phyloP scores from a whole-genome alignment of 2,888 invertebrate species.

The Spilosoma lubricipeda region DNA sequence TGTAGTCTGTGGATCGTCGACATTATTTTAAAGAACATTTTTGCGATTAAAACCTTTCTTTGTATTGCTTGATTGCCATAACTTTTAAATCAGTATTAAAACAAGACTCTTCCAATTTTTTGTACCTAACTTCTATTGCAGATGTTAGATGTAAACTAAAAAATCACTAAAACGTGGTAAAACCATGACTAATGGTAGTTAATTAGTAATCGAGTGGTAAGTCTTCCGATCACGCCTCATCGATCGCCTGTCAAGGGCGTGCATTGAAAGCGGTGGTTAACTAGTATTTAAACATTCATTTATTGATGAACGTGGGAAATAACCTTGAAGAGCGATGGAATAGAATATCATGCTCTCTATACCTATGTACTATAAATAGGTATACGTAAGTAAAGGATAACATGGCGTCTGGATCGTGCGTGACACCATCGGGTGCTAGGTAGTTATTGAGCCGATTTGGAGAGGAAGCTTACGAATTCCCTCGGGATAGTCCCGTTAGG shows the following conservation, averaged over 20 bases:
- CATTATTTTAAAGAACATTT: not conserved
- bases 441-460: not conserved
- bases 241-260: conserved; percentile 65
- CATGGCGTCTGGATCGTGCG: not conserved
- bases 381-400: not conserved
- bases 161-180: conserved; percentile 48
- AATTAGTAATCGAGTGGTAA: conserved; percentile 63
- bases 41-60: not conserved
- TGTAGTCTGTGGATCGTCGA: no score
- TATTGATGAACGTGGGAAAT: conserved; percentile 31
- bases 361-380: not conserved
- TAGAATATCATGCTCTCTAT: not conserved
- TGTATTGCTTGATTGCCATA: not conserved
- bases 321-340: conserved; percentile 8
- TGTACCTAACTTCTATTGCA: conserved; percentile 13
- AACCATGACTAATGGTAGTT: conserved; percentile 65
- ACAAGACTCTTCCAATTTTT: not conserved
- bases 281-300: conserved; percentile 23
- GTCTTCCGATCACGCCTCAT: conserved; percentile 67
- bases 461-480: not conserved
- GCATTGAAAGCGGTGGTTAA: conserved; percentile 34
- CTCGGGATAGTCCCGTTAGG: not conserved
- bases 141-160: conserved; percentile 20
- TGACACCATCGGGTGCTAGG: not conserved
- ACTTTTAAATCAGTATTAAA: not conserved